A percentile compares a stretch with the other conserved stretches of the same genome.
Evolutionary conservation across 2,888 invertebrate genomes (phyloP).

Genomic region (Catocala nupta): DNA sequence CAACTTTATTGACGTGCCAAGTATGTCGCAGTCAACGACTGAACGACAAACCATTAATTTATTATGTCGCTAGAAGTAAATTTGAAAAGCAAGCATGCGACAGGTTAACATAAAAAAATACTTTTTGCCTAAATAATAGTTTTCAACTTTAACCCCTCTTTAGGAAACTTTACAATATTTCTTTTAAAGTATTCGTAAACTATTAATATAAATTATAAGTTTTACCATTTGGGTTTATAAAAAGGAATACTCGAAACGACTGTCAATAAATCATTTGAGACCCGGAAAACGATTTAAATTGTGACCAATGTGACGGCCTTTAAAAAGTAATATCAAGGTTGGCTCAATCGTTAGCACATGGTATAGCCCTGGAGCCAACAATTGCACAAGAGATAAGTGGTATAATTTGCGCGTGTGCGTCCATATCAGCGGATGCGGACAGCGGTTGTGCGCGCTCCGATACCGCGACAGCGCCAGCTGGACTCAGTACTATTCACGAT

Average conservation of each 20-base stretch:
- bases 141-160: too few species aligned
- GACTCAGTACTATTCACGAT: conserved; percentile 20
- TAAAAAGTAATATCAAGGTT: conserved; percentile 42
- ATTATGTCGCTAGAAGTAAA: background rate
- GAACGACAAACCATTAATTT: conserved; percentile 4
- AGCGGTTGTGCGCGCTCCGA: conserved; percentile 27
- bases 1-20: conserved; percentile 1
- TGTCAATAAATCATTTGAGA: conserved; percentile 1
- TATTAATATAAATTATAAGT: too few species aligned
- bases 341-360: conserved; percentile 23
- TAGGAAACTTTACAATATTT: too few species aligned
- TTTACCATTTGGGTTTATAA: too few species aligned
- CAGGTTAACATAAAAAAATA: background rate
- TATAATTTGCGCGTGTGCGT: conserved; percentile 38
- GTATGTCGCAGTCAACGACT: background rate
- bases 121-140: too few species aligned
- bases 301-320: conserved; percentile 21
- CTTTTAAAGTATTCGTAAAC: too few species aligned
- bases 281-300: conserved; percentile 18
- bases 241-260: too few species aligned
- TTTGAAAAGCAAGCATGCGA: background rate
- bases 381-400: conserved; percentile 49
- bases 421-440: conserved; percentile 54
- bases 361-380: conserved; percentile 26
- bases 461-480: conserved; percentile 21